These are phyloP conservation scores for Cybosia mesomella DNA, from an alignment of 2,888 invertebrate species.

Conservation along the genomic window DNA sequence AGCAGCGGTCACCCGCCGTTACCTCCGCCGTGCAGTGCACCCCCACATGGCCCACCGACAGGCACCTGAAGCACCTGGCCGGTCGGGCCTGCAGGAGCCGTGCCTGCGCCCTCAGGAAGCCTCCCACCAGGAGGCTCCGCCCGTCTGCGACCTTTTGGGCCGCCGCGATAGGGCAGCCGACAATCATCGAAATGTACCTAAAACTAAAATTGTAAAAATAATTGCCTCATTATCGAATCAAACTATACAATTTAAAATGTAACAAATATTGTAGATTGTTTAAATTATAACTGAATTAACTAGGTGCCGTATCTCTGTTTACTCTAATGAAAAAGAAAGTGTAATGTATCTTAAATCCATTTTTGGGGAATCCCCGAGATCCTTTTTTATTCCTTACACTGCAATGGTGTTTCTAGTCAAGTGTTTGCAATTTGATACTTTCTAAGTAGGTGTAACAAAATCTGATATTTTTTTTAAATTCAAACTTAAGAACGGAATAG, in stretches of 20 bases:
- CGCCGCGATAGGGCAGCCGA: too few relatives aligned
- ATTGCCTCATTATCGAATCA: too few relatives aligned
- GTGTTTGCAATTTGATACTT: background rate
- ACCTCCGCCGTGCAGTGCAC: too few relatives aligned
- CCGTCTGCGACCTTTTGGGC: too few relatives aligned
- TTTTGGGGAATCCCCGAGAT: constrained; percentile 9
- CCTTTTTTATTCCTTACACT: constrained; percentile 1
- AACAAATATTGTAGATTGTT: background rate
- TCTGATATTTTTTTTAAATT: background rate
- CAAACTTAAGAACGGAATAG: background rate
- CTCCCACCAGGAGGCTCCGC: too few relatives aligned
- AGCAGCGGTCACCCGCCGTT: too few relatives aligned
- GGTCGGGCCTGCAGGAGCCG: too few relatives aligned
- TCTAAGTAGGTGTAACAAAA: background rate
- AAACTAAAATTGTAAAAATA: background rate
- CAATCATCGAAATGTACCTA: too few relatives aligned
- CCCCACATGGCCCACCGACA: too few relatives aligned
- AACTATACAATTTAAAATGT: background rate
- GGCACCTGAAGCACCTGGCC: too few relatives aligned
- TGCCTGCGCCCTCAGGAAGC: too few relatives aligned
- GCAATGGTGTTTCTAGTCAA: constrained; percentile 1
- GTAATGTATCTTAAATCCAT: background rate
- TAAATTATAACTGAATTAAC: background rate
- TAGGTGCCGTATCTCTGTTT: background rate
- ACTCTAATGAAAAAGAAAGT: background rate